Evolutionary conservation across 2,797 vertebrate genomes (phyloP), one percentile per base, ranked within the genome.

Genomic region (Aeoliscus strigatus): DNA sequence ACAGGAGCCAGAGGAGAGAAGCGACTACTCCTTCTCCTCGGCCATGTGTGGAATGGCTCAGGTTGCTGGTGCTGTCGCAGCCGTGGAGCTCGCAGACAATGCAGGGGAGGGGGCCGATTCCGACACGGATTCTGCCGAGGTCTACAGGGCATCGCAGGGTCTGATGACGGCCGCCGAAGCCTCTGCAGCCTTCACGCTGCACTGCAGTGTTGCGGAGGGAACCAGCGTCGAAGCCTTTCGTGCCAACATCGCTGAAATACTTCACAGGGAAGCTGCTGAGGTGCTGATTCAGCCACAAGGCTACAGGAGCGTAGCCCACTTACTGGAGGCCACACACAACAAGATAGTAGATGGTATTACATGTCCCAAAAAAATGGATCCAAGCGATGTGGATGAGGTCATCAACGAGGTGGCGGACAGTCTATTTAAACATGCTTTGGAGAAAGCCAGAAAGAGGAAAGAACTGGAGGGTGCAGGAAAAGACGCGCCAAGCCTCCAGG

Each of bases 1-100:
- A 4, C 60, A 46, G 11, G 82, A 71, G 3, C 2, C 39, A 14
- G 77, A 77, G 14, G 59, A 81, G 13, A 44, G 58, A 53, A 54
- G 25, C 0, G 87, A 91, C 39, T 97, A 89, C 56, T 94, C 91
- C 0, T 87, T 98, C 51, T 89, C 92, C 4, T 92, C 93, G 27
- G 94, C 94, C 0, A 75, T 99, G 51, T 94, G 92, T 59, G 89
- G 89, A 39, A 92, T 96, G 87, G 92, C 92, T 41, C 92, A 94
- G 59, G 89, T 97, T 18, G 93, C 91, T 2, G 93, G 93, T 26
- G 92, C 92, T 0, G 85, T 96, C 7, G 93, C 94, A 1, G 88
- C 89, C 34, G 90, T 92, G 47, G 92, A 94, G 28, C 73, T 94
- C 38, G 83, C 85, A 1, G 90, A 91, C 24, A 74, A 56, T 0